These are phyloP conservation scores for Catocala sponsa DNA, from an alignment of 2,888 invertebrate species.

Conservation along the genomic window DNA sequence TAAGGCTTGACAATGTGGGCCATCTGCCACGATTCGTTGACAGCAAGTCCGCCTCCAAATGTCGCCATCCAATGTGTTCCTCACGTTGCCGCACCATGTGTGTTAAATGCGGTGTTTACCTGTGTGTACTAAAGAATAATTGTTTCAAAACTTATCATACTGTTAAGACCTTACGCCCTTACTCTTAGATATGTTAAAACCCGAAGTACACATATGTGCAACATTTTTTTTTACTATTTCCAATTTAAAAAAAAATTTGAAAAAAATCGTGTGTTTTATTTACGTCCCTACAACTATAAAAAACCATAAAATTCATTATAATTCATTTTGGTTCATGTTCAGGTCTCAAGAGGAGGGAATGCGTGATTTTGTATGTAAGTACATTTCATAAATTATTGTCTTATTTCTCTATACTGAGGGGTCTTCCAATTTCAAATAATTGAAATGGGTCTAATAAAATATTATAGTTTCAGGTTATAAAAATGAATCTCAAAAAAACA, in stretches of 20 bases:
- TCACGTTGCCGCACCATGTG: too few relatives aligned
- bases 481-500: too few relatives aligned
- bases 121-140: constrained; percentile 10
- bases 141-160: constrained; percentile 25
- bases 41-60: too few relatives aligned
- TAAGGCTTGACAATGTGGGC: constrained; percentile 32
- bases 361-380: too few relatives aligned
- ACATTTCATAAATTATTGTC: too few relatives aligned
- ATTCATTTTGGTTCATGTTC: not conserved
- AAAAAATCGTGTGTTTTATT: constrained; percentile 2
- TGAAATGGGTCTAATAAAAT: too few relatives aligned
- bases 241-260: not conserved
- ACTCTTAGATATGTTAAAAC: not conserved
- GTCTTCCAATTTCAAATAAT: too few relatives aligned
- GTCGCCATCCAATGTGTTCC: too few relatives aligned
- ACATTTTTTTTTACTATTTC: not conserved
- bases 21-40: constrained; percentile 31
- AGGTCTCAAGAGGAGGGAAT: constrained; percentile 5
- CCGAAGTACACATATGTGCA: constrained; percentile 6
- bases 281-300: not conserved
- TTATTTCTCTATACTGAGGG: too few relatives aligned
- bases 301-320: not conserved
- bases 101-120: too few relatives aligned
- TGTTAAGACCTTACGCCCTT: not conserved
- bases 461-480: too few relatives aligned